phyloP scores from a whole-genome alignment of 2,113 vertebrate species.

The Stegostoma tigrinum region DNA sequence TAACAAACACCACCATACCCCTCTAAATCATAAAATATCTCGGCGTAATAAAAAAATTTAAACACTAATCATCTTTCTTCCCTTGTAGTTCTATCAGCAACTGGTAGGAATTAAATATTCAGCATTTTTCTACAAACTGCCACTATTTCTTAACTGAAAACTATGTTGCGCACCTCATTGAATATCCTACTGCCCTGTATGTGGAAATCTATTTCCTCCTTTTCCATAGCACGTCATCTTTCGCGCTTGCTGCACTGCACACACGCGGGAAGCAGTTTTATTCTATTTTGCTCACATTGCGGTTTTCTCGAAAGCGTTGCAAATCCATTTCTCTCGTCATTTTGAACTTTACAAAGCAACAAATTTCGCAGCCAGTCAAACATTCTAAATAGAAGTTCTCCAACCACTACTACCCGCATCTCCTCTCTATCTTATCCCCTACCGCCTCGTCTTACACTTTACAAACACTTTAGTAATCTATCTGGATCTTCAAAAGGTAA shows the following conservation, averaged over 20 bases:
- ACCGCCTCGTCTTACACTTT: not conserved
- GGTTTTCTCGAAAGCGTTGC: not conserved
- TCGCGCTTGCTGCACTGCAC: conserved; percentile 17
- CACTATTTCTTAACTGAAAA: not conserved
- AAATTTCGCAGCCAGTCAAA: not conserved
- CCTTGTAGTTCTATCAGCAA: not conserved
- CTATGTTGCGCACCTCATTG: conserved; percentile 19
- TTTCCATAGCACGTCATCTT: not conserved
- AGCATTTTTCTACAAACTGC: not conserved
- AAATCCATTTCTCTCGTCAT: not conserved
- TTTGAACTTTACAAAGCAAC: not conserved
- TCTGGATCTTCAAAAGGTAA: not conserved
- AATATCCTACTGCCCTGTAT: not conserved
- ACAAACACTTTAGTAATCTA: not conserved
- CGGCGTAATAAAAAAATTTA: not conserved
- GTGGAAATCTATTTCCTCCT: not conserved
- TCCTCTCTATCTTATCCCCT: not conserved
- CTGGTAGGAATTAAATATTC: not conserved
- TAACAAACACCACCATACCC: not conserved
- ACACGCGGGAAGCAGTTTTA: not conserved
- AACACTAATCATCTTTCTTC: not conserved
- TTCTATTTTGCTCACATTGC: conserved; percentile 17
- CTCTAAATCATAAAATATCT: not conserved
- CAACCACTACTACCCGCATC: no score
- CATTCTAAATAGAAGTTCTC: not conserved